phyloP scores from a whole-genome alignment of 2,888 invertebrate genomes.

The Pandemis cinnamomeana region DNA sequence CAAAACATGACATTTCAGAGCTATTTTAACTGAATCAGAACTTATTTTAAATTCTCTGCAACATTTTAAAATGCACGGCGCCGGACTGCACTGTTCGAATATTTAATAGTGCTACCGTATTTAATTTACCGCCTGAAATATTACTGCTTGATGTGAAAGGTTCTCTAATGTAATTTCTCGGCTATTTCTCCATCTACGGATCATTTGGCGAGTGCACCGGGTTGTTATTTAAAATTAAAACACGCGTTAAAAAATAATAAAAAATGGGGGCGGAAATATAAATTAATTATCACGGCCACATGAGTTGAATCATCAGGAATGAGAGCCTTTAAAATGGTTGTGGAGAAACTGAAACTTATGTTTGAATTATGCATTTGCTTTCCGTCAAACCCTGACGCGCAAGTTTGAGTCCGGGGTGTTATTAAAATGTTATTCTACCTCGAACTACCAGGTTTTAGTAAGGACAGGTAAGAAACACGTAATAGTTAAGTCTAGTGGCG shows the following conservation, averaged over 20 bases:
- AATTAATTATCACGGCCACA: neutral
- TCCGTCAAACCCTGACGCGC: too few relatives aligned
- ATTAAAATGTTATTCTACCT: too few relatives aligned
- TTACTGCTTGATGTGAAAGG: constrained; percentile 26
- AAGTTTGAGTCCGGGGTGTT: too few relatives aligned
- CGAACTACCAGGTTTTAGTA: too few relatives aligned
- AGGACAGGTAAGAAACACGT: too few relatives aligned
- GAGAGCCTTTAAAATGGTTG: neutral
- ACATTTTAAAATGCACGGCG: constrained; percentile 18
- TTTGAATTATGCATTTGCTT: too few relatives aligned
- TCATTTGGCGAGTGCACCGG: neutral
- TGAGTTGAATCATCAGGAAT: neutral
- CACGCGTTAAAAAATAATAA: neutral
- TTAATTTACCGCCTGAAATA: constrained; percentile 37
- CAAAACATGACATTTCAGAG: neutral
- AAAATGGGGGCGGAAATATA: neutral
- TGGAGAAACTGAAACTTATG: too few relatives aligned
- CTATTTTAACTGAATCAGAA: neutral
- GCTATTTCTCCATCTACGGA: constrained; percentile 6
- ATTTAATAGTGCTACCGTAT: constrained; percentile 14
- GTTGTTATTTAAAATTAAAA: neutral
- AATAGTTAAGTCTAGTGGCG: too few relatives aligned
- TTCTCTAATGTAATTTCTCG: constrained; percentile 18
- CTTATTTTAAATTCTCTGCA: constrained; percentile 16
- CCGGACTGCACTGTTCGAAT: constrained; percentile 1